phyloP scores from a whole-genome alignment of 2,888 invertebrate species.

The Morpho deidamia region DNA sequence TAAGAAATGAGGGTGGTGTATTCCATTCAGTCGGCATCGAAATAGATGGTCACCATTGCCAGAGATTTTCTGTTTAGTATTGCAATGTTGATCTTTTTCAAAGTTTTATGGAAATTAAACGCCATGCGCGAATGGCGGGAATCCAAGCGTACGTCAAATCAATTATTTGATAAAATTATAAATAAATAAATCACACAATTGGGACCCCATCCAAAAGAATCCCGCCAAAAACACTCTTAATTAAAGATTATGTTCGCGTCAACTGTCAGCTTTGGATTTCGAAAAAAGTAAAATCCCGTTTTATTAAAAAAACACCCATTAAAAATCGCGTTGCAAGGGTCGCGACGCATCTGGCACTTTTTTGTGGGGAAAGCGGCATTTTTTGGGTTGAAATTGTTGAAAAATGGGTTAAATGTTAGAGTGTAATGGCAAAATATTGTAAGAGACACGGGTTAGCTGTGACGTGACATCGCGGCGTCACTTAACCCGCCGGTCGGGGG shows the following conservation, averaged over 20 bases:
- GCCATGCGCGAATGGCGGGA: too few species aligned
- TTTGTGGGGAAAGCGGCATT: conserved; percentile 43
- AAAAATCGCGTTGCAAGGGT: conserved; percentile 61
- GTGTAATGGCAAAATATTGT: conserved; percentile 57
- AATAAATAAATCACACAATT: conserved; percentile 64
- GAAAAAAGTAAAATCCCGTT: conserved; percentile 46
- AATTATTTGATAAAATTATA: conserved; percentile 43
- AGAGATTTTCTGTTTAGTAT: too few species aligned
- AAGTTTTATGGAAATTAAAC: too few species aligned
- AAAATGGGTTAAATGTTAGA: conserved; percentile 73
- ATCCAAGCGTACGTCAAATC: conserved; percentile 20
- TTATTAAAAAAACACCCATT: conserved; percentile 61
- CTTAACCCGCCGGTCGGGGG: conserved; percentile 48
- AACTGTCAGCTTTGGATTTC: conserved; percentile 74
- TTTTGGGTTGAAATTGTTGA: conserved; percentile 59
- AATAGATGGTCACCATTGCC: too few species aligned
- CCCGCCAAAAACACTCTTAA: conserved; percentile 67
- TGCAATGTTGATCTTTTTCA: too few species aligned
- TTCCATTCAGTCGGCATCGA: too few species aligned
- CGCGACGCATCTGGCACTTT: conserved; percentile 64
- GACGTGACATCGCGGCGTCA: conserved; percentile 34
- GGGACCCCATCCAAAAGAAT: conserved; percentile 40
- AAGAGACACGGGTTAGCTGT: conserved; percentile 42
- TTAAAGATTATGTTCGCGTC: conserved; percentile 77
- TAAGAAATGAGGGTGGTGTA: too few species aligned